phyloP scores from a whole-genome alignment of 1,140 invertebrate genomes.

The Drosophila eugracilis region DNA sequence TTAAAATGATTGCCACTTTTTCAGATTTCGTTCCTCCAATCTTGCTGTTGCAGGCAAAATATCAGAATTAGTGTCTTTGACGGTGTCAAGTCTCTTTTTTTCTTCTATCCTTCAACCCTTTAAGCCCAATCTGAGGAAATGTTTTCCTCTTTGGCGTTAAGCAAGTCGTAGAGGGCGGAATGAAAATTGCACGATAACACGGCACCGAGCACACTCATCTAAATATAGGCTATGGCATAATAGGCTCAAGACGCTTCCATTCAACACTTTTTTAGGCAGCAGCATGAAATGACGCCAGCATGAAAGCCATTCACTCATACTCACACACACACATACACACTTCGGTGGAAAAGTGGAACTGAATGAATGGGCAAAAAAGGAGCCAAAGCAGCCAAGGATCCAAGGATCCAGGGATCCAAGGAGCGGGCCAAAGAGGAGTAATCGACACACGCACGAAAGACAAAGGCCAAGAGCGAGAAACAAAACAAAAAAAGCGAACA shows the following conservation, averaged over 20 bases:
- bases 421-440: slow-evolving; percentile 51
- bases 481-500: slow-evolving; percentile 1
- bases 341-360: slow-evolving; percentile 2
- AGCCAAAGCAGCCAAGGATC: slow-evolving; percentile 6
- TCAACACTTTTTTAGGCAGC: slow-evolving; percentile 80
- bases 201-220: slow-evolving; percentile 35
- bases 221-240: slow-evolving; percentile 61
- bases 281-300: slow-evolving; percentile 74
- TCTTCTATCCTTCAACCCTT: slow-evolving; percentile 19
- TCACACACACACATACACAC: neutral
- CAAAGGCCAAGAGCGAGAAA: slow-evolving; percentile 38
- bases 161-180: slow-evolving; percentile 29
- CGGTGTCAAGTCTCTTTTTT: slow-evolving; percentile 10
- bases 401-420: slow-evolving; percentile 10
- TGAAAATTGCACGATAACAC: slow-evolving; percentile 68
- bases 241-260: slow-evolving; percentile 80
- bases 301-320: slow-evolving; percentile 46
- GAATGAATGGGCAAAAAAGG: slow-evolving; percentile 11
- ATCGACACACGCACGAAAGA: slow-evolving; percentile 71
- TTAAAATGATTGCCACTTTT: slow-evolving; percentile 11
- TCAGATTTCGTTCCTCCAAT: neutral
- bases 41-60: neutral
- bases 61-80: slow-evolving; percentile 8
- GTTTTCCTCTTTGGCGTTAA: slow-evolving; percentile 43
- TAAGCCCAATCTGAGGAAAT: slow-evolving; percentile 44